Evolutionary conservation across 2,113 vertebrate species (phyloP).

Genomic region (Paramisgurnus dabryanus): DNA sequence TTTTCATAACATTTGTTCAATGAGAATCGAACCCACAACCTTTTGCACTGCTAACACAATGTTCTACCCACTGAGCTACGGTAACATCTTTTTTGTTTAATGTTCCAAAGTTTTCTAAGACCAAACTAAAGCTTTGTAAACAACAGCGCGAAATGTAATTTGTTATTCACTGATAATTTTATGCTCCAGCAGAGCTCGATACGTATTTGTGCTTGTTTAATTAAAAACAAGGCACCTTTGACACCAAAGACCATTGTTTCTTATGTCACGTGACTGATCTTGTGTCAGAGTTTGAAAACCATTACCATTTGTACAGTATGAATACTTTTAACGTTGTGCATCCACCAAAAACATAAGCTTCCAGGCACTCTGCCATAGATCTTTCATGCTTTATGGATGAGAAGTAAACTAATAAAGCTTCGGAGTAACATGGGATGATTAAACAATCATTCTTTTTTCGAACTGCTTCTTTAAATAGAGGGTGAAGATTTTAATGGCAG

Average conservation of each 20-base stretch:
- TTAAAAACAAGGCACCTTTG: neutral
- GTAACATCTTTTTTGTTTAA: too few relatives aligned
- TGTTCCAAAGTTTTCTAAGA: too few relatives aligned
- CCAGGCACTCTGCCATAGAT: neutral
- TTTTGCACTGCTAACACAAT: too few relatives aligned
- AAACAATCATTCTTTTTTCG: neutral
- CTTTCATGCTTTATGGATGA: neutral
- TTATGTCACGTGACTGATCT: neutral
- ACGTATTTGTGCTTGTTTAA: too few relatives aligned
- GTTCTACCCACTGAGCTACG: too few relatives aligned
- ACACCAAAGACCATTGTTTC: neutral
- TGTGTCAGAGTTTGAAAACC: too few relatives aligned
- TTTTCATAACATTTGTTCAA: too few relatives aligned
- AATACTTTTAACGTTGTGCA: neutral
- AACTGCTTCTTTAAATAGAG: neutral
- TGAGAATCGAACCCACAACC: too few relatives aligned
- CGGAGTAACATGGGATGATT: neutral
- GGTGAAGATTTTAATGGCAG: neutral
- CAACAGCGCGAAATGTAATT: neutral
- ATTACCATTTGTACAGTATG: too few relatives aligned
- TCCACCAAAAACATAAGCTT: neutral
- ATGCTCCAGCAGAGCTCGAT: too few relatives aligned
- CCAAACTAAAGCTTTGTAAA: too few relatives aligned
- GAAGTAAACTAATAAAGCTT: neutral
- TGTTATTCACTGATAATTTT: neutral